Evolutionary conservation across 1,140 invertebrate genomes (phyloP), one percentile per base, ranked within the genome.

Genomic region (Bombus haemorrhoidalis): DNA sequence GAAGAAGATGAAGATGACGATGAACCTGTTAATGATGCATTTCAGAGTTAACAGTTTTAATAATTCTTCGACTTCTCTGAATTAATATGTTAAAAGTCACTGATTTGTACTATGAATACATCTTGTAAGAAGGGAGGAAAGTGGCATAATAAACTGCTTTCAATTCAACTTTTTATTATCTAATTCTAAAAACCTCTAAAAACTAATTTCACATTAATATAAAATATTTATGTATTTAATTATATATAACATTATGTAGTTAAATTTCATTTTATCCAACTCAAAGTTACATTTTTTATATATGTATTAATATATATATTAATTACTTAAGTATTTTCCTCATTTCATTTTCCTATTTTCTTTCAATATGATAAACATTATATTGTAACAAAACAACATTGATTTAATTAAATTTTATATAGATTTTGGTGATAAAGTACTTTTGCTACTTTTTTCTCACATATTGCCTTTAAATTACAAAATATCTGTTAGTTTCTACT

Each of bases 1-100:
- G 98, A 98, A 25, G 98, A 99, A 59, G 98, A 98, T 71, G 98
- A 98, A 73, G 98, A 98, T 41, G 98, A 99, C 87, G 98, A 98
- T 66, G 97, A 96, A 34, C 95, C 95, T 3, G 92, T 91, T 25
- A 96, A 96, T 85, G 96, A 96, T n/a, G 96, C 96, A 39, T 96
- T 96, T 89, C 94, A 95, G 53, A 95, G 92, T 93, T 95, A 94
- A 93, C 41, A 77, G 39, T 15, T 25, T 53, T 13, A 32, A 76
- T n/a, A n/a, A n/a, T n/a, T 12, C 53, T 18, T 47, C 4, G 22
- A 22, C 5, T 79, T 37, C 3, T 15, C 3, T 37, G 25, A 8
- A 62, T 47, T 37, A 83, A 69, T 71, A 34, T 72, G 34, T 41
- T 80, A 37, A 62, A 72, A 80, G 28, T 85, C 39, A 85, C 13